Evolutionary conservation across 2,797 vertebrate species (phyloP), one percentile per base, ranked within the genome.

Genomic region (Syngnathus acus): DNA sequence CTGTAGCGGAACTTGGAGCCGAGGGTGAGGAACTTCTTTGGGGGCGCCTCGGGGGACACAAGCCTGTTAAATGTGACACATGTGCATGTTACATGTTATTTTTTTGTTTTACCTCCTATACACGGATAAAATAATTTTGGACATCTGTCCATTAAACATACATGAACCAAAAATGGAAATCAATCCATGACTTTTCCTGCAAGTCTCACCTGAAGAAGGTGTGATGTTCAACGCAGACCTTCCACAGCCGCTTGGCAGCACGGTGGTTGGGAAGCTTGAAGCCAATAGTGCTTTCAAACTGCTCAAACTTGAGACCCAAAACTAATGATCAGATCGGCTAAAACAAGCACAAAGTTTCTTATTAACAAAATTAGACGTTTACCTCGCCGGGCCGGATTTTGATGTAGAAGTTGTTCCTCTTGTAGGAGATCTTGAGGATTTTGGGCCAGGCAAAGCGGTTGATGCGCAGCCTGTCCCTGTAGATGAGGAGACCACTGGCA

Each of bases 341-440:
- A 9, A 57, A 0, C 16, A 14, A 37, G 14, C 17, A 4, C 43
- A 19, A 16, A 16, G 19, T 9, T 10, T 48, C 3, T 47, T 13
- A 32, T 26, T 17, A 14, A 17, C 42, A 4, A 11, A 21, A 11
- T 23, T 16, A 2, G 3, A 45, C 26, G n/a, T 42, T 57, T 57
- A 98, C 97, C 94, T 99, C 97, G 59, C 97, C 96, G 0, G 97
- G 97, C 5, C 97, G 92, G 78, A 99, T 98, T 88, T 98, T 99
- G 85, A 99, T 99, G 89, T 98, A 99, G 87, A 99, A 99, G 84
- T 97, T 99, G 88, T 98, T 99, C 80, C 97, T 94, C 90, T 99
- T 99, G 89, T 99, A 99, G 62, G 97, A 99, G 86, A 99, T 99
- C 89, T 99, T 99, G 78, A 99, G 92, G 82, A 99, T 96, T 82